Evolutionary conservation across 2,888 invertebrate species (phyloP), one percentile per base, ranked within the genome.

Genomic region (Unio pictorum): DNA sequence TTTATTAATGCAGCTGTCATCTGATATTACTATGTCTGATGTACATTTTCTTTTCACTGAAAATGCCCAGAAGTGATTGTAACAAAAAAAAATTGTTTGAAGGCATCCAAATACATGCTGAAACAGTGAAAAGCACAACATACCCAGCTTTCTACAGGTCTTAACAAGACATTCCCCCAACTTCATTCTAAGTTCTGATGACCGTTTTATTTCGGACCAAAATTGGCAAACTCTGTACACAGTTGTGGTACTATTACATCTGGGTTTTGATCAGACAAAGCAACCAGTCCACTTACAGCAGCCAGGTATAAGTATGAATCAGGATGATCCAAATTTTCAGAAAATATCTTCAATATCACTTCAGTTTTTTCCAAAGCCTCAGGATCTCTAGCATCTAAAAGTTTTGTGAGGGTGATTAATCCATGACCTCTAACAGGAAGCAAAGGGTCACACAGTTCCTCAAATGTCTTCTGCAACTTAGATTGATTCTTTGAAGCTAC

Each of bases 341-440:
- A 93, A 84, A 95, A 94, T 54, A 95, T 90, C 82, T 93, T 93
- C 70, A 95, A 91, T 67, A 95, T 87, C 76, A 93, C 92, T n/a
- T 84, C 80, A 61, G 73, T 71, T 58, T 81, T 81, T 30, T 72
- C 91, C 73, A 93, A 86, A 17, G 94, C 92, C 82, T 93, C 93
- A 45, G 91, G 81, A 90, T 96, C 94, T 76, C 91, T 92, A 26
- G 89, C 89, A 83, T 94, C 92, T 65, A 96, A 91, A n/a, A 96
- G 91, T 90, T 93, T 94, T 23, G 93, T 93, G 23, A 96, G 89
- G 64, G 92, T 91, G 80, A 95, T 93, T 57, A 96, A 91, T 11
- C 94, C 96, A 90, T 96, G 96, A 18, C 94, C 96, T 87, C 94
- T 92, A 0, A 94, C 93, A n/a, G 96, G 96, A 63, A 96, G 88